Conservation (phyloP, 2,888 invertebrate genomes). For the Cenopis cana region DNA sequence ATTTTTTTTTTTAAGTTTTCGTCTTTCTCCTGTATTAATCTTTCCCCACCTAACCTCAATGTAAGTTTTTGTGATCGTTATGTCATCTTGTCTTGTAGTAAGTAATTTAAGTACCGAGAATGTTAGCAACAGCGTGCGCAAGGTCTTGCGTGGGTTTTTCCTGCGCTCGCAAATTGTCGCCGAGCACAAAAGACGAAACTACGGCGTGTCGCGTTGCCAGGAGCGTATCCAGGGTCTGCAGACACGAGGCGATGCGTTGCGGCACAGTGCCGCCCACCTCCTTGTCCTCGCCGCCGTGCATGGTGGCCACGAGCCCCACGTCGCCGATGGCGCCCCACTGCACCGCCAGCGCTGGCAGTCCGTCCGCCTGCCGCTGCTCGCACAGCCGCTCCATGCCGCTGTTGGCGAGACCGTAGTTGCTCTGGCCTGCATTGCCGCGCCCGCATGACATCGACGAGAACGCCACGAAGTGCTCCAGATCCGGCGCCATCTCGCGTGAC, state of each 20-base stretch:
- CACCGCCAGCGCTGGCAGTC: conserved; percentile 94
- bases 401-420: conserved; percentile 98
- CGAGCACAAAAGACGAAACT: conserved; percentile 93
- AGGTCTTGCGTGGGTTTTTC: conserved; percentile 84
- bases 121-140: conserved; percentile 93
- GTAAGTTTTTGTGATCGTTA: too few relatives aligned
- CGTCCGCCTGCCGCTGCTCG: conserved; percentile 92
- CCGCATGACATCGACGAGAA: conserved; percentile 99
- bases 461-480: conserved; percentile 96
- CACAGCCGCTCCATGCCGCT: conserved; percentile 98
- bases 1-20: too few relatives aligned
- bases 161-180: conserved; percentile 90
- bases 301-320: conserved; percentile 95
- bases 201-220: conserved; percentile 95
- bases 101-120: conserved; percentile 85
- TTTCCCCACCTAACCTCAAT: too few relatives aligned
- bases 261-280: conserved; percentile 98
- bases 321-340: conserved; percentile 99
- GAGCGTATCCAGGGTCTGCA: conserved; percentile 94
- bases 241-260: conserved; percentile 96
- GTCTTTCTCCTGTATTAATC: too few relatives aligned
- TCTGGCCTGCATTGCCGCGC: conserved; percentile 97
- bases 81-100: too few relatives aligned
- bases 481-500: conserved; percentile 91
- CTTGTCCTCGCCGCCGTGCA: conserved; percentile 95